Base-by-base conservation (phyloP, 2,797 vertebrate genomes). In the Scolopax bukidnonensis region DNA sequence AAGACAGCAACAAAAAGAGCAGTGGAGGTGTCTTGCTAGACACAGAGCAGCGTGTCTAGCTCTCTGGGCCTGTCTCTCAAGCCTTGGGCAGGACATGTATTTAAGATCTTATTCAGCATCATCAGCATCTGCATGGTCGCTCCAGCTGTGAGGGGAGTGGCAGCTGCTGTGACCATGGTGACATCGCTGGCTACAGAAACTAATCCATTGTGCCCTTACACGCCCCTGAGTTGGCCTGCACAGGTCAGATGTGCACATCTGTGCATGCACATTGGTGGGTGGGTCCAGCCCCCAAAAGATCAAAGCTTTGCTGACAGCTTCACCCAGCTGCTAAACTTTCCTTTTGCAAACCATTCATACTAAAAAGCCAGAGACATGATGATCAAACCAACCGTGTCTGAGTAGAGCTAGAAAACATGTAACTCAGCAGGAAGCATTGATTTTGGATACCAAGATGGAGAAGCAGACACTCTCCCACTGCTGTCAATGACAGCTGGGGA, bases 401-500 rank as follows among this genome's bases (percentile, higher is more conserved):
- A 93, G 80, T 71, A 94, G 56, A 94, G 68, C 63, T 50, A 70
- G 51, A 84, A 95, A 96, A 84, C 64, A 61, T 16, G 81, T 70
- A 94, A 83, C 56, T 79, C 90, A 77, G 88, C 80, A 96, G 89
- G 75, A 89, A 93, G 63, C 83, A 95, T 77, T 94, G 93, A 96
- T 93, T 96, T 90, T 87, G 78, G 95, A 93, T 93, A 92, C 32
- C 0, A 0, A 53, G 63, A 94, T 74, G 81, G 89, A 89, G 78
- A 93, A 89, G 77, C 47, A 90, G 59, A 91, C 87, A 85, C 16
- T 76, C 71, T 90, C 53, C 20, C 69, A 67, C 43, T 87, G 54
- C 70, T 76, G 67, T 77, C 87, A 93, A 16, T 91, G 89, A 92
- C 90, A 95, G 57, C 50, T 61, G 54, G 27, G 14, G 45, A 28